Percentiles rank a stretch among this genome's conserved stretches.
These are phyloP conservation scores for Liopterus haemorrhoidalis DNA, from an alignment of 2,888 invertebrate genomes.

Conservation along the genomic window DNA sequence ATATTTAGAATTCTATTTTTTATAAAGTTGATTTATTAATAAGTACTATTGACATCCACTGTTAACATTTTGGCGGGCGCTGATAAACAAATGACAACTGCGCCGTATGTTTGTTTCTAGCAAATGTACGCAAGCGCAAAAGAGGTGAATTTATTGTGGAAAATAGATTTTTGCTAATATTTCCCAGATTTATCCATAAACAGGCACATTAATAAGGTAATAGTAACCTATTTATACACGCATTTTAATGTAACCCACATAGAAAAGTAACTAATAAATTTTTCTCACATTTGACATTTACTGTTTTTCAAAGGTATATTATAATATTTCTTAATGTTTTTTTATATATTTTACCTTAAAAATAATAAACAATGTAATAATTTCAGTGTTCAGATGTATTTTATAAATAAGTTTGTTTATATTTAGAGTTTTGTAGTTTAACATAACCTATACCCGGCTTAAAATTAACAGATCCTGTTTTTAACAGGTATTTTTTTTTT, in stretches of 20 bases:
- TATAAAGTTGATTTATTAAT: background rate
- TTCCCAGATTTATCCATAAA: too few species aligned
- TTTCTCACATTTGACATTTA: too few species aligned
- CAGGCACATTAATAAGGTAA: too few species aligned
- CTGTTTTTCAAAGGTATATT: too few species aligned
- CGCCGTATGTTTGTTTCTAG: conserved; percentile 4
- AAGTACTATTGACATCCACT: background rate
- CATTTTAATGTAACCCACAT: too few species aligned
- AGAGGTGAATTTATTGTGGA: too few species aligned
- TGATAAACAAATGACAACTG: conserved; percentile 15
- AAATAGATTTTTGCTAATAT: too few species aligned
- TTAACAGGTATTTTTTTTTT: conserved; percentile 5
- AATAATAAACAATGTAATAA: conserved; percentile 4
- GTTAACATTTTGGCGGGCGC: conserved; percentile 7
- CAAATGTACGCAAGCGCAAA: too few species aligned
- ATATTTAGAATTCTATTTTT: background rate
- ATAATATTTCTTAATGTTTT: too few species aligned
- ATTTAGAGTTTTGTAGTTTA: background rate
- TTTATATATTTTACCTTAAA: background rate
- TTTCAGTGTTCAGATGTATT: background rate
- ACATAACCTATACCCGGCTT: background rate
- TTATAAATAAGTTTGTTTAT: background rate
- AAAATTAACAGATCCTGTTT: background rate
- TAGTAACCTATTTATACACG: too few species aligned
- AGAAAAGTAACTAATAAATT: too few species aligned